Conservation (phyloP, 2,888 invertebrate species). For the Parelbella ahira region DNA sequence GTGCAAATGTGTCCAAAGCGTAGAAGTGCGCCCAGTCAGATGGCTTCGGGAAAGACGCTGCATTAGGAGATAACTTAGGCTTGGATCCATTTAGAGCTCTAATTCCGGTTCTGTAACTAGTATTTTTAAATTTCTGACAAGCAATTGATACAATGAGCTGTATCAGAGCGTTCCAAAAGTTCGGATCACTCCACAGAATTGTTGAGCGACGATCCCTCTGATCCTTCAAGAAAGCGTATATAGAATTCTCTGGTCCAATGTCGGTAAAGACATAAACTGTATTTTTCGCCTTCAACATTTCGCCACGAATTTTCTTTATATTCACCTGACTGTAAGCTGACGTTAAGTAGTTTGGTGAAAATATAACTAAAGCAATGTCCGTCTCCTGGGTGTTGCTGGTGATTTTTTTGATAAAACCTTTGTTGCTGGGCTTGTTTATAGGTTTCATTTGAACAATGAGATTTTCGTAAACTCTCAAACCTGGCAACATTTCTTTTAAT, state of each 20-base stretch:
- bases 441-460: constrained; percentile 42
- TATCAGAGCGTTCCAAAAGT: constrained; percentile 57
- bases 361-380: constrained; percentile 51
- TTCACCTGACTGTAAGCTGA: constrained; percentile 62
- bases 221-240: constrained; percentile 66
- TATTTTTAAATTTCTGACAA: constrained; percentile 26
- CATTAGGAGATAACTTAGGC: constrained; percentile 14
- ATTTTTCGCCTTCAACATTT: constrained; percentile 60
- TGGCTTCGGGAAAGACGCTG: constrained; percentile 39
- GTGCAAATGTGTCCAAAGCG: constrained; percentile 46
- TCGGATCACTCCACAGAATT: constrained; percentile 60
- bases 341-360: constrained; percentile 66
- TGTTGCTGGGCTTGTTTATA: constrained; percentile 37
- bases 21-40: constrained; percentile 47
- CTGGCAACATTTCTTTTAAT: constrained; percentile 54
- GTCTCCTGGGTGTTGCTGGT: constrained; percentile 40
- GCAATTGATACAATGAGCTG: constrained; percentile 37
- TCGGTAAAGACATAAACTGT: constrained; percentile 64
- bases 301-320: constrained; percentile 65
- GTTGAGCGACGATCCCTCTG: constrained; percentile 56
- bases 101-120: constrained; percentile 27
- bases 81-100: constrained; percentile 14
- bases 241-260: constrained; percentile 65
- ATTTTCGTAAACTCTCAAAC: constrained; percentile 46
- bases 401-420: constrained; percentile 39